Conservation (phyloP, 2,888 invertebrate species). For the Xestia c-nigrum region DNA sequence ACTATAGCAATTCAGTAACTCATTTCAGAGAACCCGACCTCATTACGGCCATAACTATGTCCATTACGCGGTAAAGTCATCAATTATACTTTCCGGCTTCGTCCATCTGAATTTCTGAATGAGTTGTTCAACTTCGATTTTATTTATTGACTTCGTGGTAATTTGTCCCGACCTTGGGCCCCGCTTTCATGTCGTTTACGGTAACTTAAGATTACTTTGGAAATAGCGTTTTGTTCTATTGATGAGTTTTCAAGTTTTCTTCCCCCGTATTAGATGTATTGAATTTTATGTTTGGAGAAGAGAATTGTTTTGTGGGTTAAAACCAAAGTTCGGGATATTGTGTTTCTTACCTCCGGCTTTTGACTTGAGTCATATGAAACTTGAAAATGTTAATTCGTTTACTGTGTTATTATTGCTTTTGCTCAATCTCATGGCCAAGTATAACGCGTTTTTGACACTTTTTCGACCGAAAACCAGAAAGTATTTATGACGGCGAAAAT, state of each 20-base stretch:
- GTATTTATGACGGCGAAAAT: not conserved
- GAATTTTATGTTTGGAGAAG: slow-evolving; percentile 42
- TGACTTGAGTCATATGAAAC: not conserved
- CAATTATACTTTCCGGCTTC: slow-evolving; percentile 45
- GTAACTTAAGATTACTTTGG: slow-evolving; percentile 59
- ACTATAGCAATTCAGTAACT: slow-evolving; percentile 27
- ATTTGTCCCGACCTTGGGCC: slow-evolving; percentile 24
- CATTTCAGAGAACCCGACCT: slow-evolving; percentile 25
- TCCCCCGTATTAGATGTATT: slow-evolving; percentile 27
- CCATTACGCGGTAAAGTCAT: slow-evolving; percentile 49
- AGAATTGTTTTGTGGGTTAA: slow-evolving; percentile 30
- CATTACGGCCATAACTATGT: slow-evolving; percentile 33
- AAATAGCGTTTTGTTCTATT: slow-evolving; percentile 49
- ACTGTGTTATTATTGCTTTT: slow-evolving; percentile 4
- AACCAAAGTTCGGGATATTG: slow-evolving; percentile 41
- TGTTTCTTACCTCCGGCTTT: slow-evolving; percentile 13
- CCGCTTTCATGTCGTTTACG: slow-evolving; percentile 37
- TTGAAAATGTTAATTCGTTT: not conserved
- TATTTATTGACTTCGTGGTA: slow-evolving; percentile 44
- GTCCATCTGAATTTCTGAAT: slow-evolving; percentile 48
- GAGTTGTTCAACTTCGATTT: slow-evolving; percentile 37
- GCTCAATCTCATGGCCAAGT: not conserved
- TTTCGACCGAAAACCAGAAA: not conserved
- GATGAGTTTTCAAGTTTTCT: slow-evolving; percentile 58
- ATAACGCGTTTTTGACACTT: not conserved